Percentiles rank a stretch among this genome's conserved stretches.
Evolutionary conservation across 92 coral and sea anemone species (phyloP).

Genomic region (Siderastrea siderea): DNA sequence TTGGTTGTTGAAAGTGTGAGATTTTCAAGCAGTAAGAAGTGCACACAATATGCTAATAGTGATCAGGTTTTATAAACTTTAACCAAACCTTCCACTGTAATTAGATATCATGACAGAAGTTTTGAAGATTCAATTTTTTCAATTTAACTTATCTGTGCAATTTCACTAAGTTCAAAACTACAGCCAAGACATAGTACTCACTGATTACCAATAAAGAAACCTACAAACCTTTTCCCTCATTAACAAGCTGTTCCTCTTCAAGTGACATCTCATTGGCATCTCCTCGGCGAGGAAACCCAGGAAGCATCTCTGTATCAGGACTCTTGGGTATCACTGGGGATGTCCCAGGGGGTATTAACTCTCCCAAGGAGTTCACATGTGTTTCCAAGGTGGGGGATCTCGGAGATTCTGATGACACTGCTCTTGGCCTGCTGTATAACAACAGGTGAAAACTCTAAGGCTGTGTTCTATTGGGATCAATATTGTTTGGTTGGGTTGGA

Average conservation of each 20-base stretch:
- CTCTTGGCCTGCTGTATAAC: constrained; percentile 43
- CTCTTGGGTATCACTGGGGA: constrained; percentile 72
- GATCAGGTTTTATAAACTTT: too few relatives aligned
- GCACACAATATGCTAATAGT: too few relatives aligned
- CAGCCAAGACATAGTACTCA: background rate
- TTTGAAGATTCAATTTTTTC: too few relatives aligned
- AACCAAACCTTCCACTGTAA: too few relatives aligned
- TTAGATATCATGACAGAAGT: too few relatives aligned
- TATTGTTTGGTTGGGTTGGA: too few relatives aligned
- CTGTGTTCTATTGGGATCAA: background rate
- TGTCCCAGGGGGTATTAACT: constrained; percentile 70
- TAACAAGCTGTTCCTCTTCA: constrained; percentile 84
- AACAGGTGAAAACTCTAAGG: background rate
- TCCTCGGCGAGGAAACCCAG: constrained; percentile 49
- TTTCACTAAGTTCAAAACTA: background rate
- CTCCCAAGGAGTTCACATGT: constrained; percentile 64
- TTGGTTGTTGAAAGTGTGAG: too few relatives aligned
- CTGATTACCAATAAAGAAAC: background rate
- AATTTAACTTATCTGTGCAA: too few relatives aligned
- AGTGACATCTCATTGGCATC: constrained; percentile 76
- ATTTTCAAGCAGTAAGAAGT: too few relatives aligned
- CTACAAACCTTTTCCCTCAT: constrained; percentile 55
- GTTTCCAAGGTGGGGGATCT: constrained; percentile 78
- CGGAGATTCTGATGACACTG: constrained; percentile 59
- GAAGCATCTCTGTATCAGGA: constrained; percentile 72